phyloP scores from a whole-genome alignment of 2,888 invertebrate genomes.

The Diplazon laetatorius region DNA sequence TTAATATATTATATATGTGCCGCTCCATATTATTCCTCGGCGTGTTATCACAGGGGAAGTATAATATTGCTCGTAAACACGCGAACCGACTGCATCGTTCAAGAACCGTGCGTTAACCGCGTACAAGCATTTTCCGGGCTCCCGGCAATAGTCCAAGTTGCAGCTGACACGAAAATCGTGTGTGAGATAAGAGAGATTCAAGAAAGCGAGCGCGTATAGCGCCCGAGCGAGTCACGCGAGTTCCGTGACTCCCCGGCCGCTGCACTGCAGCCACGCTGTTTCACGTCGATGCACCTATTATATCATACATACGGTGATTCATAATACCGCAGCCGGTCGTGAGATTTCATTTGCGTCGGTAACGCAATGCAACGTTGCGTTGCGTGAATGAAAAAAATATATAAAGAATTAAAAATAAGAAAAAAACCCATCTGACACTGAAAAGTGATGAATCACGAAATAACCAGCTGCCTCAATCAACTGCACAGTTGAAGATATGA shows the following conservation, averaged over 20 bases:
- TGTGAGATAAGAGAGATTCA: conserved; percentile 56
- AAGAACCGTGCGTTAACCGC: conserved; percentile 53
- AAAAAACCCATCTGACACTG: too few species aligned
- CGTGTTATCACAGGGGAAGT: conserved; percentile 45
- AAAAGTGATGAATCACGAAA: too few species aligned
- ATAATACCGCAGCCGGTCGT: neutral
- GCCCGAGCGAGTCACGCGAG: conserved; percentile 52
- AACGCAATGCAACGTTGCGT: neutral
- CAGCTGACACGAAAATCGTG: conserved; percentile 55
- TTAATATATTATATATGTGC: too few species aligned
- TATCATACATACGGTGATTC: conserved; percentile 19
- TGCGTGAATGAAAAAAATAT: too few species aligned
- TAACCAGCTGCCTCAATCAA: too few species aligned
- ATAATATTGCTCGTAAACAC: conserved; percentile 47
- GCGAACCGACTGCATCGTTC: conserved; percentile 44
- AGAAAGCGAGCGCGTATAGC: conserved; percentile 50
- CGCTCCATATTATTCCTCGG: conserved; percentile 44
- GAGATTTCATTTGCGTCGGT: neutral
- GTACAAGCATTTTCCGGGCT: conserved; percentile 34
- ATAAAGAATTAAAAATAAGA: too few species aligned
- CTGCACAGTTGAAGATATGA: too few species aligned
- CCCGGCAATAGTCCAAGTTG: conserved; percentile 9
- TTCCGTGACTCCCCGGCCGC: conserved; percentile 36
- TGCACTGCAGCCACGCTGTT: neutral
- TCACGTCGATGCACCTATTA: conserved; percentile 32